These are phyloP conservation scores for Ctenochaetus hawaiiensis DNA, from an alignment of 2,797 vertebrate genomes.

Conservation along the genomic window DNA sequence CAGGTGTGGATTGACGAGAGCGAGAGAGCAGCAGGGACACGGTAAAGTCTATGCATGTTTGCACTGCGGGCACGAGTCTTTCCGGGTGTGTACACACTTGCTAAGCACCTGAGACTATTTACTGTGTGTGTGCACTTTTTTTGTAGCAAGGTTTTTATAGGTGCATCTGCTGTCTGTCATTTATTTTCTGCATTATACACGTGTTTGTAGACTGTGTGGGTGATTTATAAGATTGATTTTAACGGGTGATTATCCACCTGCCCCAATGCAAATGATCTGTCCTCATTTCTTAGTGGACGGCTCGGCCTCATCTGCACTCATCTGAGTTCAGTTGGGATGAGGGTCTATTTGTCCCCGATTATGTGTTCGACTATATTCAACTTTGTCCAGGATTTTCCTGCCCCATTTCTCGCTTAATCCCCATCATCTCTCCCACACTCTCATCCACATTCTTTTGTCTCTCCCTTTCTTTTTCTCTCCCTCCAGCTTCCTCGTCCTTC, in stretches of 20 bases:
- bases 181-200: conserved; percentile 56
- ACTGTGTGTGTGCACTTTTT: conserved; percentile 36
- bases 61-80: conserved; percentile 53
- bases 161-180: conserved; percentile 66
- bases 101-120: conserved; percentile 58
- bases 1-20: conserved; percentile 79
- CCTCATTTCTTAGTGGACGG: conserved; percentile 56
- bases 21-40: conserved; percentile 58
- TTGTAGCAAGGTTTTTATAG: conserved; percentile 66
- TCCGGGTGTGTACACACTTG: conserved; percentile 43
- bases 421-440: conserved; percentile 68
- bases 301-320: conserved; percentile 39
- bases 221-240: conserved; percentile 69
- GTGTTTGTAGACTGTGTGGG: conserved; percentile 41
- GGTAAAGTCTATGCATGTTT: conserved; percentile 62
- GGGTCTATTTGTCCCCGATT: conserved; percentile 44
- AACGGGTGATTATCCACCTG: conserved; percentile 73
- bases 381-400: conserved; percentile 59
- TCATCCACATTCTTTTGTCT: conserved; percentile 58
- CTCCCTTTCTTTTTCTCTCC: conserved; percentile 39
- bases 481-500: conserved; percentile 57
- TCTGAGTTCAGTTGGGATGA: conserved; percentile 16
- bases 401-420: conserved; percentile 66
- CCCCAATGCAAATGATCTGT: conserved; percentile 64
- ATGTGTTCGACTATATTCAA: conserved; percentile 41